These are phyloP conservation scores for Bagarius yarrelli DNA, from an alignment of 2,113 vertebrate genomes.

Conservation along the genomic window DNA sequence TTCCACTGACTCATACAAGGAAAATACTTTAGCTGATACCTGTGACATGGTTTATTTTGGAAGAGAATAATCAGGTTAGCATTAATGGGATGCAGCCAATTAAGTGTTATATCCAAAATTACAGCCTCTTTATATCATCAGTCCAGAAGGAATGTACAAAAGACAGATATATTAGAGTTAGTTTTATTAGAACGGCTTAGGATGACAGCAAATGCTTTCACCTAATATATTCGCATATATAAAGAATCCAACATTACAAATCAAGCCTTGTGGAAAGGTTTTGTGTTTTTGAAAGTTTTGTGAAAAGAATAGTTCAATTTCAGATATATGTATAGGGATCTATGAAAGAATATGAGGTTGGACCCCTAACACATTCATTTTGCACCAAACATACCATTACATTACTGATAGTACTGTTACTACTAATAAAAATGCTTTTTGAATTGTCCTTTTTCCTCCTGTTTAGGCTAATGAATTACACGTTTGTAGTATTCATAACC, in stretches of 20 bases:
- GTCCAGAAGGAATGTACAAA: neutral
- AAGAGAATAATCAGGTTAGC: neutral
- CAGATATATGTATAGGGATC: too few relatives aligned
- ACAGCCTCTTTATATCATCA: neutral
- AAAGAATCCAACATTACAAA: neutral
- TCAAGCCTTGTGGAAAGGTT: neutral
- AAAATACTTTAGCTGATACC: conserved; percentile 33
- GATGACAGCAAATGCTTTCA: neutral
- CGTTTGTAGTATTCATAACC: too few relatives aligned
- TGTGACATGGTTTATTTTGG: neutral
- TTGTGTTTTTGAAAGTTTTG: neutral
- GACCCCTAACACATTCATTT: too few relatives aligned
- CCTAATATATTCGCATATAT: neutral
- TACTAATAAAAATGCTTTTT: too few relatives aligned
- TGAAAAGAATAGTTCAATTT: neutral
- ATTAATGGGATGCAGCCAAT: neutral
- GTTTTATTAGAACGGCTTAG: neutral
- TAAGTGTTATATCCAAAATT: neutral
- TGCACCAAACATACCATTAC: too few relatives aligned
- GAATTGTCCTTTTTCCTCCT: too few relatives aligned
- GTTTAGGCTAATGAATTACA: too few relatives aligned
- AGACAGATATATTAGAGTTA: neutral
- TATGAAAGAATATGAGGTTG: too few relatives aligned
- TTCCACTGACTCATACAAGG: conserved; percentile 8
- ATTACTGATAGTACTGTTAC: too few relatives aligned